These are phyloP conservation scores for Semnornis frantzii DNA, from an alignment of 2,113 vertebrate genomes.

Conservation along the genomic window DNA sequence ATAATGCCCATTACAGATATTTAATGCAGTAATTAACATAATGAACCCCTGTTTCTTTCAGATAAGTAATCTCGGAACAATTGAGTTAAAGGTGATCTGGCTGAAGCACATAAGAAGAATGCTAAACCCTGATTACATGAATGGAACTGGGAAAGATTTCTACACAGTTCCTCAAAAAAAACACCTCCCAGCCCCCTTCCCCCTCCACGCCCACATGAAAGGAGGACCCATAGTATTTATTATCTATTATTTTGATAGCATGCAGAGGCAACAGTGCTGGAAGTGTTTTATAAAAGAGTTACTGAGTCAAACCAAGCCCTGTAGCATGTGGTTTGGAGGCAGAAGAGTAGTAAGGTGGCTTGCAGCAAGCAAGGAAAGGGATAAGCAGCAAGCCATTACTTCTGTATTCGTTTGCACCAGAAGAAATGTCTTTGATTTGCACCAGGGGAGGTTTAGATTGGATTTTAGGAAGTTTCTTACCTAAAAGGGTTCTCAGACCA, in stretches of 20 bases:
- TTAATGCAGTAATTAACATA: constrained; percentile 45
- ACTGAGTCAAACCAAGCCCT: not conserved
- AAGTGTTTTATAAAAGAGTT: not conserved
- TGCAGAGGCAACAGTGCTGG: not conserved
- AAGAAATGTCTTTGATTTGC: no score
- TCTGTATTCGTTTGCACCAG: no score
- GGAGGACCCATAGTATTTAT: not conserved
- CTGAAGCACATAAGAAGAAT: not conserved
- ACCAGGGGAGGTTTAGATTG: no score
- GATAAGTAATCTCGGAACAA: not conserved
- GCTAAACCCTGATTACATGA: not conserved
- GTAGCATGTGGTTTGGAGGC: not conserved
- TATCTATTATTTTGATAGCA: not conserved
- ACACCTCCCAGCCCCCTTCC: rapidly evolving
- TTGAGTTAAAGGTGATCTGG: not conserved
- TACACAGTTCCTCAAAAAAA: not conserved
- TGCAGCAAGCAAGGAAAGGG: no score
- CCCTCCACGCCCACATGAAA: not conserved
- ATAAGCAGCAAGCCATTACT: no score
- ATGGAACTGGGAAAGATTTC: not conserved
- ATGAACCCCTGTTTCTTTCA: not conserved
- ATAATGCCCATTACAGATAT: constrained; percentile 19
- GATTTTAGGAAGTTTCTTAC: no score
- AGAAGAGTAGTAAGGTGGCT: no score
- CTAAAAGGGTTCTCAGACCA: no score